Conservation (phyloP, 2,888 invertebrate species). For the Phymatocera aterrima region DNA sequence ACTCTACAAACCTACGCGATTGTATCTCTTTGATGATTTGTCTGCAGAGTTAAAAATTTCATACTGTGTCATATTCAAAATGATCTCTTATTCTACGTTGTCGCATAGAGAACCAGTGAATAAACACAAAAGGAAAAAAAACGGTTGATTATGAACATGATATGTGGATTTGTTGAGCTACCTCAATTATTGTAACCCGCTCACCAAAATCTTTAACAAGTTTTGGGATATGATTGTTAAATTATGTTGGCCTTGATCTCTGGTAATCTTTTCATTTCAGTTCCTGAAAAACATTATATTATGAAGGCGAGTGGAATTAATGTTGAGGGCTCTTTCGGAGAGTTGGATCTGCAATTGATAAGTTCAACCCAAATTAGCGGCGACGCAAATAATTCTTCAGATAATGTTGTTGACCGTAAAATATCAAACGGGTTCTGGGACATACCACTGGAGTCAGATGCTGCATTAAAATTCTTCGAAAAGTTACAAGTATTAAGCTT, state of each 20-base stretch:
- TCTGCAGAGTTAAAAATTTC: neutral
- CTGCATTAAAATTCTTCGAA: neutral
- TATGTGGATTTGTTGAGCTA: too few relatives aligned
- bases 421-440: neutral
- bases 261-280: neutral
- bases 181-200: too few relatives aligned
- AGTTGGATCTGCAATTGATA: neutral
- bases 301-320: neutral
- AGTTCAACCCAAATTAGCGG: neutral
- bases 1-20: neutral
- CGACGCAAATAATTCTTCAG: neutral
- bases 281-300: constrained; percentile 6
- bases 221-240: too few relatives aligned
- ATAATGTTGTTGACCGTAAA: neutral
- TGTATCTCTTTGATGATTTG: neutral
- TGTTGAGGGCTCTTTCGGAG: neutral
- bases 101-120: too few relatives aligned
- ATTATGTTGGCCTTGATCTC: neutral
- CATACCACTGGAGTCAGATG: neutral
- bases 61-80: neutral
- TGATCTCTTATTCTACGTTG: too few relatives aligned
- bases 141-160: too few relatives aligned
- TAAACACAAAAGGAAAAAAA: too few relatives aligned
- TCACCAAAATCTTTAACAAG: too few relatives aligned
- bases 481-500: constrained; percentile 7